phyloP scores from a whole-genome alignment of 1,140 invertebrate genomes.

The Bombus cullumanus region DNA sequence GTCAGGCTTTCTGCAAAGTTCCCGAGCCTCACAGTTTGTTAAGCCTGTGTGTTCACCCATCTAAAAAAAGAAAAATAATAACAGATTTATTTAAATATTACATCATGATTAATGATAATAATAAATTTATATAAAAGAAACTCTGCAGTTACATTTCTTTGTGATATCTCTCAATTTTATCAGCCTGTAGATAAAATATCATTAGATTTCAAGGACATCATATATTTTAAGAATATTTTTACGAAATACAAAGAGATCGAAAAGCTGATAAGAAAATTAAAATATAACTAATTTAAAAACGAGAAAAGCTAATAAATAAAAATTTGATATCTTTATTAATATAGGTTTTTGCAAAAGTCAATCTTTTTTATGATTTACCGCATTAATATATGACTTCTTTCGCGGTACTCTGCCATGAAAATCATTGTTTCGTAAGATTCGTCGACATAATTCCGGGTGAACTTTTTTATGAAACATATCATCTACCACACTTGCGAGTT shows the following conservation, averaged over 20 bases:
- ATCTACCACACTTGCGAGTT: too few species aligned
- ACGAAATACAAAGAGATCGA: not conserved
- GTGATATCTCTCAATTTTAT: constrained; percentile 4
- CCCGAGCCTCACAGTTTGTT: constrained; percentile 86
- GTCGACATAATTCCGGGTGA: too few species aligned
- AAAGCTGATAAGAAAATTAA: not conserved
- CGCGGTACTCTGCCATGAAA: too few species aligned
- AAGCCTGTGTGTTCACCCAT: constrained; percentile 85
- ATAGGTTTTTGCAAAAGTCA: too few species aligned
- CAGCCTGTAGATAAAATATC: constrained; percentile 32
- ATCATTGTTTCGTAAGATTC: too few species aligned
- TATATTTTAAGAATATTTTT: not conserved
- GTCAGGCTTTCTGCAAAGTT: constrained; percentile 86
- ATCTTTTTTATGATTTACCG: too few species aligned
- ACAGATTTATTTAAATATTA: not conserved
- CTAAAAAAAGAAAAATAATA: constrained; percentile 58
- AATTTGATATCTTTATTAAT: not conserved
- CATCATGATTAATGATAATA: not conserved
- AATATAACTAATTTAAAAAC: not conserved
- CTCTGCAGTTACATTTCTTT: constrained; percentile 24
- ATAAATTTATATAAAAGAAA: not conserved
- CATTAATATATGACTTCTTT: too few species aligned
- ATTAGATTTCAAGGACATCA: constrained; percentile 12
- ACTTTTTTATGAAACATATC: too few species aligned
- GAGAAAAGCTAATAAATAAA: not conserved